Percentiles rank a stretch among this genome's conserved stretches.
These are phyloP conservation scores for Bombus fervidus DNA, from an alignment of 1,140 invertebrate genomes.

Conservation along the genomic window DNA sequence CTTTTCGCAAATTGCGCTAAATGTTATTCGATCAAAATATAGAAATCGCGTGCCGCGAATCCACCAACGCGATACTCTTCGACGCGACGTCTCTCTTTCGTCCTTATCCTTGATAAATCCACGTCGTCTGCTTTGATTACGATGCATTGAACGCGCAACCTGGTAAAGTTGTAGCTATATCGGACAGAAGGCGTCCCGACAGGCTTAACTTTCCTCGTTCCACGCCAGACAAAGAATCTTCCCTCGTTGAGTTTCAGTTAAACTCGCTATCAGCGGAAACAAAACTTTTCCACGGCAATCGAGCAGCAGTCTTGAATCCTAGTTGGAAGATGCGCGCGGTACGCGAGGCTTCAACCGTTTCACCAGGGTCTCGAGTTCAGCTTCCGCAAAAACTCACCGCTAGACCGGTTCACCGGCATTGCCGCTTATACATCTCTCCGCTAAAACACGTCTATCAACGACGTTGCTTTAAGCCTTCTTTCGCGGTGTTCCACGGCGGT, in stretches of 20 bases:
- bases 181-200: neutral
- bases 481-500: neutral
- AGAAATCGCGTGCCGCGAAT: neutral
- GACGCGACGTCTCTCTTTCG: too few species aligned
- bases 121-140: neutral
- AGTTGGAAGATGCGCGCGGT: neutral
- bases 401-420: conserved; percentile 56
- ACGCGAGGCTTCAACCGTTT: conserved; percentile 22
- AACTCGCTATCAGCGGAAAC: conserved; percentile 28
- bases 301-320: neutral
- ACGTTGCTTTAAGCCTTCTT: conserved; percentile 1
- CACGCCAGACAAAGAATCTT: conserved; percentile 25
- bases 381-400: conserved; percentile 59
- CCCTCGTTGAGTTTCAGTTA: conserved; percentile 4
- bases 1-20: too few species aligned
- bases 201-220: conserved; percentile 47
- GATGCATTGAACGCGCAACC: too few species aligned
- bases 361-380: neutral
- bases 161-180: neutral
- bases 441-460: neutral
- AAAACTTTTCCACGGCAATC: conserved; percentile 23
- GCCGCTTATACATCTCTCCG: neutral
- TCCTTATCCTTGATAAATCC: neutral
- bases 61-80: too few species aligned
- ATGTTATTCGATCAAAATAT: neutral